Base-by-base conservation (phyloP, 2,888 invertebrate species). In the Tyria jacobaeae region DNA sequence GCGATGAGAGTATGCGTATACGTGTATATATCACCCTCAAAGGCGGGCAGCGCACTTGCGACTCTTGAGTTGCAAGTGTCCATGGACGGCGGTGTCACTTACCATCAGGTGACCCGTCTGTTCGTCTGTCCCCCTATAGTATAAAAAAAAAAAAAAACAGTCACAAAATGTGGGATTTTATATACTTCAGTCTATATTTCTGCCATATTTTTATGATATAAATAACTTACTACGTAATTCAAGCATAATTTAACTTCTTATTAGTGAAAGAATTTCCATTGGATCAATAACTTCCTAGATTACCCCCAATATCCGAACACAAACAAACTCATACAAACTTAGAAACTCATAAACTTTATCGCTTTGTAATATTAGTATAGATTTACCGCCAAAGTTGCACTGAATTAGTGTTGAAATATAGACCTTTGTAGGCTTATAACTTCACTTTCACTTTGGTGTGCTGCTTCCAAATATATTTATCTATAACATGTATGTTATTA, bases 241-340 rank as follows among this genome's bases (percentile, higher is more conserved):
- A 12, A 12, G 12, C 4, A 21, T 21, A 21, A 17, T 12, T 4
- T 44, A 21, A 12, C 21, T 44, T 21, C 21, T 21, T 44, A 12
- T 12, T 21, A 44, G 21, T 10, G 12, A 21, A 44, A 44, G 12
- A 12, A 44, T 44, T 21, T 44, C 21, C 17, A 44, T 44, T 21
- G 12, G 44, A 44, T 21, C 44, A 44, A 44, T 44, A 44, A 12
- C 44, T 44, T 44, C 44, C 44, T 44, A 44, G 44, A 44, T 44
- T 44, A 44, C 44, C 21, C 12, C 21, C 44, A 44, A 44, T 21
- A 44, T 44, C 44, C 44, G 44, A 12, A 44, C 44, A 21, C 12
- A 44, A 12, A 21, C 44, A 44, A 44, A 44, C 12, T 44, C 12
- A 44, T 21, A 44, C 44, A 21, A 44, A 21, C 44, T 35, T 5